Percentiles rank a stretch among this genome's conserved stretches.
These are phyloP conservation scores for Ennomos quercinarius DNA, from an alignment of 2,888 invertebrate genomes.

Conservation along the genomic window DNA sequence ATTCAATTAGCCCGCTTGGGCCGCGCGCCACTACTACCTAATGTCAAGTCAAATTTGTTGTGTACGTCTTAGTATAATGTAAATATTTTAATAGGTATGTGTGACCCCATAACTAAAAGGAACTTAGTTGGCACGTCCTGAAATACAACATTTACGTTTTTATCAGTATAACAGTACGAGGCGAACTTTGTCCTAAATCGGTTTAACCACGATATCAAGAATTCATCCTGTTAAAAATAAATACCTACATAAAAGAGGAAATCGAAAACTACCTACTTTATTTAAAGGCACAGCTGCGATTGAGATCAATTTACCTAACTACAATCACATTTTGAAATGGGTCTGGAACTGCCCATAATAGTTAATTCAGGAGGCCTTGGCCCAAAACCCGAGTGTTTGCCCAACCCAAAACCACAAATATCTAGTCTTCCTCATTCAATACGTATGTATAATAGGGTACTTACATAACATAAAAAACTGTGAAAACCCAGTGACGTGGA, in stretches of 20 bases:
- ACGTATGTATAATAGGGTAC: no score
- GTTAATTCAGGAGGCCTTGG: constrained; percentile 21
- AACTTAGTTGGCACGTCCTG: no score
- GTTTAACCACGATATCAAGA: neutral
- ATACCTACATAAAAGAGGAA: neutral
- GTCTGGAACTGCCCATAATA: constrained; percentile 16
- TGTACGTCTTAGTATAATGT: no score
- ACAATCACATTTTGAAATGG: constrained; percentile 18
- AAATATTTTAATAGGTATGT: no score
- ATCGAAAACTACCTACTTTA: neutral
- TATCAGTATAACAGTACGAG: neutral
- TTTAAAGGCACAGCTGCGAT: neutral
- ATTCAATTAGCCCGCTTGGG: no score
- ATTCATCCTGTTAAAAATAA: neutral
- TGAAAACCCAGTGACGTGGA: neutral
- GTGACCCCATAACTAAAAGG: no score
- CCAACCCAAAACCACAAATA: constrained; percentile 28
- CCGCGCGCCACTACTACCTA: no score
- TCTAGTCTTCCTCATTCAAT: constrained; percentile 36
- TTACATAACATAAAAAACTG: neutral
- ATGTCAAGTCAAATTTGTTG: no score
- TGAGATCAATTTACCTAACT: constrained; percentile 14
- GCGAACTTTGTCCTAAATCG: constrained; percentile 5
- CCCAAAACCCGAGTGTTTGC: constrained; percentile 12
- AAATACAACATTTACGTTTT: no score